These are phyloP conservation scores for Choloepus didactylus DNA, from an alignment of 2,797 vertebrate genomes.

Conservation along the genomic window DNA sequence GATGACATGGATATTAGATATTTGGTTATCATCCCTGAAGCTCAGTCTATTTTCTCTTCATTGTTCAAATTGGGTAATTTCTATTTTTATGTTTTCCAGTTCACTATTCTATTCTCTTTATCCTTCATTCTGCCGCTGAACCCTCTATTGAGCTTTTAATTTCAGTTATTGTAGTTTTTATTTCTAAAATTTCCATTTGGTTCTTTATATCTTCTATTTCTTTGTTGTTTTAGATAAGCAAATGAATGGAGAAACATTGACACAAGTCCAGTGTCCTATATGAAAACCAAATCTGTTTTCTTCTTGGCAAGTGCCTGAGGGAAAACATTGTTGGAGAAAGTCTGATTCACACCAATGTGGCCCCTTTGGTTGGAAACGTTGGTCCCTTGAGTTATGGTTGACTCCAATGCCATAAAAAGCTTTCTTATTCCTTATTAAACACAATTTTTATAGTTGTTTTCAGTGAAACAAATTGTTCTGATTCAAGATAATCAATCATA, in stretches of 20 bases:
- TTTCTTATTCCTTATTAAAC: not conserved
- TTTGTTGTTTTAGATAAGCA: not conserved
- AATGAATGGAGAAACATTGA: not conserved
- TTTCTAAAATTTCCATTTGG: too few species aligned
- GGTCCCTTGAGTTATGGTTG: not conserved
- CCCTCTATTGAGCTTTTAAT: too few species aligned
- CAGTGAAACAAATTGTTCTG: not conserved
- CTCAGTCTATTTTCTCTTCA: too few species aligned
- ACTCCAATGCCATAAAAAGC: not conserved
- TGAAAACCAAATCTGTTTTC: not conserved
- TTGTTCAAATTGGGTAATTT: too few species aligned
- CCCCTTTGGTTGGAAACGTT: not conserved
- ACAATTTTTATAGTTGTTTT: not conserved
- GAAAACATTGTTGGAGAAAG: not conserved
- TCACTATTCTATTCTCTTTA: too few species aligned
- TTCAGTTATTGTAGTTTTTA: too few species aligned
- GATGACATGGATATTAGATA: too few species aligned
- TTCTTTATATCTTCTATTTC: too few species aligned
- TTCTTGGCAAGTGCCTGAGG: not conserved
- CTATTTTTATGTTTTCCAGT: too few species aligned
- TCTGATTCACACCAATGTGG: not conserved
- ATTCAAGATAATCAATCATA: not conserved
- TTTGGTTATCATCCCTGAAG: too few species aligned
- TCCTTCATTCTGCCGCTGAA: too few species aligned
- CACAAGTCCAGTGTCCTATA: not conserved